phyloP scores from a whole-genome alignment of 2,113 vertebrate species.

The Pachypanchax playfairii region DNA sequence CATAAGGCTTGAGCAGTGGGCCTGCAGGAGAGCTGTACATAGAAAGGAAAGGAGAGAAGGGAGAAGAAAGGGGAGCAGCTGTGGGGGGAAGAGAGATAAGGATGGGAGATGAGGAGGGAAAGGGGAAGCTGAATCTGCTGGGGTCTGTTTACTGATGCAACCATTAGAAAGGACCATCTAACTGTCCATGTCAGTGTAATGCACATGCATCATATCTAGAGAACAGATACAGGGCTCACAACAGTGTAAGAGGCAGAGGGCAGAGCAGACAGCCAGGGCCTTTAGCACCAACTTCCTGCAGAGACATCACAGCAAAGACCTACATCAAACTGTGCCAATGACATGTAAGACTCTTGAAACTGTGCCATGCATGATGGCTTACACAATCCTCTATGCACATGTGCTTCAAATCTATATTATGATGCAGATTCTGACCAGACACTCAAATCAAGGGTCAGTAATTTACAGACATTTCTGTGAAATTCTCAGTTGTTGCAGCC shows the following conservation, averaged over 20 bases:
- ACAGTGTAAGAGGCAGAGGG: conserved; percentile 35
- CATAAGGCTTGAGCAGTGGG: conserved; percentile 54
- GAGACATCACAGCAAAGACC: conserved; percentile 43
- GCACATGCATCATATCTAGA: conserved; percentile 66
- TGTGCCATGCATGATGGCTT: conserved; percentile 46
- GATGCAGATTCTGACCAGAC: conserved; percentile 19
- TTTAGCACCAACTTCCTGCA: conserved; percentile 36
- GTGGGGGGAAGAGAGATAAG: conserved; percentile 65
- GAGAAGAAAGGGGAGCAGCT: conserved; percentile 21
- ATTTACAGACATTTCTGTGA: background rate
- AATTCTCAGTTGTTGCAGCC: conserved; percentile 13
- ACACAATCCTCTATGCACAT: conserved; percentile 41
- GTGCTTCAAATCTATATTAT: conserved; percentile 19
- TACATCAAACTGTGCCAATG: conserved; percentile 43
- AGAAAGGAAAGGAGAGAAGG: conserved; percentile 24
- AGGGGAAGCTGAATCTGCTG: conserved; percentile 57
- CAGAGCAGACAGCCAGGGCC: conserved; percentile 36
- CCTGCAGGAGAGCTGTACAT: conserved; percentile 43
- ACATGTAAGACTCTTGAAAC: conserved; percentile 64
- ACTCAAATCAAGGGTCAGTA: conserved; percentile 1
- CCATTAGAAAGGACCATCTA: conserved; percentile 56
- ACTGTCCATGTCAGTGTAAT: conserved; percentile 61
- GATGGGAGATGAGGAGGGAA: conserved; percentile 51
- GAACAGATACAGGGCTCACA: conserved; percentile 50
- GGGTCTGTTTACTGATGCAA: conserved; percentile 75